Percentiles rank a stretch among this genome's conserved stretches.
These are phyloP conservation scores for Catharus ustulatus DNA, from an alignment of 2,797 vertebrate genomes.

Conservation along the genomic window DNA sequence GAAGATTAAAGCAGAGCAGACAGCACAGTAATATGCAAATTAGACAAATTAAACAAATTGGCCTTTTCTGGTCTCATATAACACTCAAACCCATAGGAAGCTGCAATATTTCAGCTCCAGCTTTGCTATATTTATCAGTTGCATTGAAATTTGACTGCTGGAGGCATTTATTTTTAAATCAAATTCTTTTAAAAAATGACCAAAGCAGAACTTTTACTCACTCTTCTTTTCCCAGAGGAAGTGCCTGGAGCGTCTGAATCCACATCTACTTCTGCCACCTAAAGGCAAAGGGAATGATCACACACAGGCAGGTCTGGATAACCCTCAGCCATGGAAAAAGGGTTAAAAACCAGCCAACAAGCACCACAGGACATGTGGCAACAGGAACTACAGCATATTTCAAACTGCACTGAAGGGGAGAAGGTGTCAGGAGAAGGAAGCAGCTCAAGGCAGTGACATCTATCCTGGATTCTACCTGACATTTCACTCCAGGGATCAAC, in stretches of 20 bases:
- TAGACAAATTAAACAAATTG: not conserved
- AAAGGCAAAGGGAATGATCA: conserved; percentile 51
- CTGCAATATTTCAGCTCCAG: not conserved
- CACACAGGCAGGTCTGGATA: not conserved
- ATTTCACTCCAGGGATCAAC: not conserved
- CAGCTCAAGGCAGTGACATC: not conserved
- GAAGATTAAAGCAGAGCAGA: not conserved
- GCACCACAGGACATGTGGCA: not conserved
- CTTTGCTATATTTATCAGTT: not conserved
- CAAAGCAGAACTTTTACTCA: conserved; percentile 69
- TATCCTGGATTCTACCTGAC: not conserved
- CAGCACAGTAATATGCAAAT: not conserved
- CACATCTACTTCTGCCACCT: conserved; percentile 87
- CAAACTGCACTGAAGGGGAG: not conserved
- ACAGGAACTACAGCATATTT: not conserved
- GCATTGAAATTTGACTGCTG: not conserved
- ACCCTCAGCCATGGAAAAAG: not conserved
- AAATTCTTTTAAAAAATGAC: not conserved
- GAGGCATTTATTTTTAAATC: not conserved
- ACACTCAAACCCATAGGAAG: not conserved
- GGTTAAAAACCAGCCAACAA: not conserved
- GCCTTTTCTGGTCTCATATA: not conserved
- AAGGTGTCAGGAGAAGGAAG: not conserved
- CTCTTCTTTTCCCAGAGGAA: conserved; percentile 86
- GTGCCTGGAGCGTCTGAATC: conserved; percentile 97